These are phyloP conservation scores for Ptilorrhoa leucosticta DNA, from an alignment of 2,113 vertebrate species.

Conservation along the genomic window DNA sequence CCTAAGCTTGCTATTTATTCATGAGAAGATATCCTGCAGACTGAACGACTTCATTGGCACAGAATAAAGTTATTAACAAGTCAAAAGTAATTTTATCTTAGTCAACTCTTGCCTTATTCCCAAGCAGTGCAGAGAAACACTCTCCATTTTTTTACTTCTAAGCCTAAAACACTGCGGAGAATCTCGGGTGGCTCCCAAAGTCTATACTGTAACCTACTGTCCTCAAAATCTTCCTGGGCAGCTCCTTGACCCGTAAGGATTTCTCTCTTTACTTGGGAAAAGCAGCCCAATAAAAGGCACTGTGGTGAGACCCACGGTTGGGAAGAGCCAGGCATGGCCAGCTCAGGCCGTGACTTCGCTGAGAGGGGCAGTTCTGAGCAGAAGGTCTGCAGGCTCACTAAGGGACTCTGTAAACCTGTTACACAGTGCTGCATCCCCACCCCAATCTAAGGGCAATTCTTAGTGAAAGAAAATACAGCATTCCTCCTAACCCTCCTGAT, in stretches of 20 bases:
- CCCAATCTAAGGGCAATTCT: neutral
- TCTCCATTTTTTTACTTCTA: neutral
- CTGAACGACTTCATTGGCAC: neutral
- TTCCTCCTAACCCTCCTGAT: neutral
- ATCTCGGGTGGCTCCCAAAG: neutral
- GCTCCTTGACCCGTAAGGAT: neutral
- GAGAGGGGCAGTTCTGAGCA: neutral
- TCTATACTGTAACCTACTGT: neutral
- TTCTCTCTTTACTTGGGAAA: neutral
- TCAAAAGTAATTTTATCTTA: neutral
- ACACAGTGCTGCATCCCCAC: neutral
- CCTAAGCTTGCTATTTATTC: conserved; percentile 6
- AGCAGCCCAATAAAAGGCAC: rapidly evolving
- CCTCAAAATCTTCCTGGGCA: neutral
- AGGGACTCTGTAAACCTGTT: neutral
- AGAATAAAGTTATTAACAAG: neutral
- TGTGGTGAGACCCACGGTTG: rapidly evolving
- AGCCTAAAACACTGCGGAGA: neutral
- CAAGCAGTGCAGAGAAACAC: neutral
- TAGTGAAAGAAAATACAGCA: neutral
- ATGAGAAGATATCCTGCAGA: neutral
- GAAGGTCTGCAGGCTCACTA: neutral
- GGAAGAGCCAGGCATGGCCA: neutral
- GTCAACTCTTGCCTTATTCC: neutral
- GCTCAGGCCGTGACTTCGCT: rapidly evolving